Conservation (phyloP, 2,113 vertebrate species). For the Phocoena sinus region DNA sequence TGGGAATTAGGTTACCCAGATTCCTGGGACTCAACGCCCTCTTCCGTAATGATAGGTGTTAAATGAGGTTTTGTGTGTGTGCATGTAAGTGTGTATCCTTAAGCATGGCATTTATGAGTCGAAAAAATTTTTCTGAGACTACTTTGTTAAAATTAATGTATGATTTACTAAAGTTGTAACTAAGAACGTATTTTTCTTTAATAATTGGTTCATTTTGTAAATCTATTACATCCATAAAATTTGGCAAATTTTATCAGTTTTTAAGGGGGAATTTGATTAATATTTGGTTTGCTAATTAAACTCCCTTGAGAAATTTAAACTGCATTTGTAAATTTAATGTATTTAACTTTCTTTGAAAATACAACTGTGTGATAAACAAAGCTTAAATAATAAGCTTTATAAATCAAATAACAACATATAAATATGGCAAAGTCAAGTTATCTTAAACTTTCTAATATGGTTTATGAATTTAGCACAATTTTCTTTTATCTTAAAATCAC, state of each 20-base stretch:
- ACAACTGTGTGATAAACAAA: background rate
- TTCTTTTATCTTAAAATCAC: conserved; percentile 21
- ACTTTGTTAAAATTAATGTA: conserved; percentile 18
- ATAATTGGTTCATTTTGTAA: background rate
- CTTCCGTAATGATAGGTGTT: background rate
- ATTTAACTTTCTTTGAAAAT: conserved; percentile 18
- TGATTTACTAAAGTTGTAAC: background rate
- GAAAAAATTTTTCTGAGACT: background rate
- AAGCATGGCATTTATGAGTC: background rate
- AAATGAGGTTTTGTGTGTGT: background rate
- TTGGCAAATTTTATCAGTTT: background rate
- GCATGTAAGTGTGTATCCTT: background rate
- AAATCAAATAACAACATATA: background rate
- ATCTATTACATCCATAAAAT: background rate
- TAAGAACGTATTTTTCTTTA: conserved; percentile 25
- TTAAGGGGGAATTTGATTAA: background rate
- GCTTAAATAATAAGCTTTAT: background rate
- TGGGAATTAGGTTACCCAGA: background rate
- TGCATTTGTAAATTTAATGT: background rate
- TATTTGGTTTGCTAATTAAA: conserved; percentile 29
- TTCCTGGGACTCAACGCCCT: background rate
- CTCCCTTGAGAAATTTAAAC: background rate
- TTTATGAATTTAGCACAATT: background rate
- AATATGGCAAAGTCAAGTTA: background rate
- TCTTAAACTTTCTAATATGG: background rate